Base-by-base conservation (phyloP, 2,797 vertebrate genomes). In the Anableps anableps region DNA sequence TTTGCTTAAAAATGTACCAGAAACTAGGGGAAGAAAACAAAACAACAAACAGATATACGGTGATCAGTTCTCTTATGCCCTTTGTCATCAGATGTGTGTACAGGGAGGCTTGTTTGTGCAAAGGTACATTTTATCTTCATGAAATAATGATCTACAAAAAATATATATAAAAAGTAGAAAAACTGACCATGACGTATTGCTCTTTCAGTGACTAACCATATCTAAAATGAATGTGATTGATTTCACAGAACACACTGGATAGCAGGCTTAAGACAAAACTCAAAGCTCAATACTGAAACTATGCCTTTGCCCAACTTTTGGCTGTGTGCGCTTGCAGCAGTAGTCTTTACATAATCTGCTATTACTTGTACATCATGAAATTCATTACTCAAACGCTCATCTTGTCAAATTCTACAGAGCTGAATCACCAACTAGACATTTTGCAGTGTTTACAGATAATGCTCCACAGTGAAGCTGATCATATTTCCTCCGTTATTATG, bases 371-470 rank as follows among this genome's bases (percentile, higher is more conserved):
- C 26, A 74, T 55, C 31, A 66, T 77, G 34, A 51, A 47, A 80
- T 75, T 74, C 19, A 53, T 66, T 16, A 48, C 73, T 60, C 41
- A 53, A 78, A 48, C 60, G 74, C 68, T 74, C 34, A 13, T 9
- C 41, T 75, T 55, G 47, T 78, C 58, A 68, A 79, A 60, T 74
- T 85, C 43, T 68, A 81, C 51, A 71, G 2, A 45, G 72, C 79
- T 73, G 62, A 80, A 80, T 77, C 76, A 36, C 68, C 50, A 78
- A 48, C 11, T 47, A 34, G 34, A 79, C 2, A 53, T 83, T 41
- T 78, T 71, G n/a, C 79, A 75, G 66, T 48, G 53, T 82, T 73
- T 29, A 31, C 68, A 76, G 50, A 84, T 74, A 55, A 83, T 79
- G 23, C 50, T 34, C 8, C 0, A 21, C 17, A 50, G 38, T 60